A percentile compares a stretch with the other conserved stretches of the same genome.
phyloP scores from a whole-genome alignment of 2,797 vertebrate species.

The Cirrhinus mrigala region DNA sequence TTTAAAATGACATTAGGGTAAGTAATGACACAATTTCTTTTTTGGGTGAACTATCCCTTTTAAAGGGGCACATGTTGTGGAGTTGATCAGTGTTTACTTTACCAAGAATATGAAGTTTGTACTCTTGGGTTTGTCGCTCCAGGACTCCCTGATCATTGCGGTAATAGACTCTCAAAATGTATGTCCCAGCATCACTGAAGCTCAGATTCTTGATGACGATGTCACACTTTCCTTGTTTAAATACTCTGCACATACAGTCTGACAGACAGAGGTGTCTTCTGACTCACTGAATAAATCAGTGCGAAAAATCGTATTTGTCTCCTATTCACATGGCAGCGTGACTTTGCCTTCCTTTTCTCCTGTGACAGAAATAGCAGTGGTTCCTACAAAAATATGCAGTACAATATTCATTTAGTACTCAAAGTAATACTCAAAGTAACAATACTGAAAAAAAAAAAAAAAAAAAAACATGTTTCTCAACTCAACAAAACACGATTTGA shows the following conservation, averaged over 20 bases:
- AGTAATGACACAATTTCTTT: no score
- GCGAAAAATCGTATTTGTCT: no score
- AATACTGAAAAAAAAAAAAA: background rate
- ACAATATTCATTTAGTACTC: background rate
- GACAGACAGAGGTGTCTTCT: background rate
- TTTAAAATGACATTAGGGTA: no score
- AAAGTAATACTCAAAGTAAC: background rate
- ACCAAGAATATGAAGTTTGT: no score
- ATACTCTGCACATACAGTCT: background rate
- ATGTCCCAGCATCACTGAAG: background rate
- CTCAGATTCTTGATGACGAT: background rate
- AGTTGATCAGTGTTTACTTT: no score
- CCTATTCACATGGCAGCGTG: background rate
- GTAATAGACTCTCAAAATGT: background rate
- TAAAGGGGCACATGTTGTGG: no score
- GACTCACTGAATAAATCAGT: background rate
- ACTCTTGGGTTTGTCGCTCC: no score
- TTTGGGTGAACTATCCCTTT: no score
- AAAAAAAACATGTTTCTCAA: no score
- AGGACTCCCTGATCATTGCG: accelerated
- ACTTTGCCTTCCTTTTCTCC: background rate
- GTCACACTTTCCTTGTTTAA: background rate
- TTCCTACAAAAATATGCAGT: background rate
- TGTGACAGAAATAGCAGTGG: accelerated
- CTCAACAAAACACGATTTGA: no score